Base-by-base conservation (phyloP, 2,113 vertebrate species). In the Eonycteris spelaea region DNA sequence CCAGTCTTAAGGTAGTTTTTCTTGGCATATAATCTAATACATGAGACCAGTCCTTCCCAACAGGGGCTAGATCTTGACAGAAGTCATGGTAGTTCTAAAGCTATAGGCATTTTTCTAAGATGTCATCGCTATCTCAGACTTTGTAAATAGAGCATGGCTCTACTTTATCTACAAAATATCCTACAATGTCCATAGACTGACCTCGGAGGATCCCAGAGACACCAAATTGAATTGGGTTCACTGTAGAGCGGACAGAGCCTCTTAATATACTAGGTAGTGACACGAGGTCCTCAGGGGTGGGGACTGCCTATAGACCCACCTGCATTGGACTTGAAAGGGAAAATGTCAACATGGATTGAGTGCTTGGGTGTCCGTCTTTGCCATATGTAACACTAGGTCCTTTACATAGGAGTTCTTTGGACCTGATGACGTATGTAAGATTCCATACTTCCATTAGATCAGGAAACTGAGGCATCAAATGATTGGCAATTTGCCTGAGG, bases 51-150 rank as follows among this genome's bases (percentile, higher is more conserved):
- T 10, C 6, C 48, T 30, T 77, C 48, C 6, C 38, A 68, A 35
- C 35, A 63, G 40, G 8, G 8, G 45, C 21, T 26, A 84, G 51
- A 13, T 92, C 89, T 78, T 73, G 28, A 85, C 38, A 91, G n/a
- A 88, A 48, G 33, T 40, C 35, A 15, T 15, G 26, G 3, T 45
- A 2, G 40, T 79, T 70, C 79, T 91, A 74, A 92, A 93, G 13
- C 38, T 73, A 70, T n/a, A 33, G 93, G 84, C 35, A 86, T 92
- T 87, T 90, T 93, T 65, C 82, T 21, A 78, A 90, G 33, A 61
- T n/a, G 26, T 59, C 61, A 78, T 82, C 5, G 51, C 24, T 92
- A 33, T 77, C 22, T 74, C 74, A 48, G 53, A 63, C 38, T 55
- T 38, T 79, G 8, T 53, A 21, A 86, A 40, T 45, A 59, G 26